Base-by-base conservation (phyloP, 1,140 invertebrate genomes). In the Archegozetes longisetosus region DNA sequence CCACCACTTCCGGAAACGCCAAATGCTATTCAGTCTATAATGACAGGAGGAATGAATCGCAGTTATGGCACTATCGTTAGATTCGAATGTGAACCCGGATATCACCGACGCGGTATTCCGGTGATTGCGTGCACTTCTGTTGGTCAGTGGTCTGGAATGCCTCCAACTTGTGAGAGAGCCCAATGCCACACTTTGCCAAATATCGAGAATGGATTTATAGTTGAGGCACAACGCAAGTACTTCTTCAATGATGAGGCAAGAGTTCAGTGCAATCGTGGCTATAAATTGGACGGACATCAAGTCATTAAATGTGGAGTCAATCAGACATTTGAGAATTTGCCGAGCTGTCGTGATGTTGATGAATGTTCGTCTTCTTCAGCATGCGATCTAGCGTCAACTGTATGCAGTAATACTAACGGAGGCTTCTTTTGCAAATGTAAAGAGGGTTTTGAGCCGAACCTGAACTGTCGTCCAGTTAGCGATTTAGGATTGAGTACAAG, bases 51-150 rank as follows among this genome's bases (percentile, higher is more conserved):
- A 2, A 85, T 88, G 24, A 91, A 90, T 40, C 78, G 88, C 62
- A 92, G 87, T 69, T 96, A 94, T 68, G 92, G 92, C 60, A 95
- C 91, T 0, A 92, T 97, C 67, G 84, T 95, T 4, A 76, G 89
- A 57, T 96, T 90, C 71, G 85, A 92, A 71, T 98, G 94, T 70
- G 86, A 92, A 66, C 82, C 88, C 9, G 94, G 94, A 0, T 97
- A 93, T 69, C 80, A 86, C 32, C 77, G 90, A 64, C 82, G 78
- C 61, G 92, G 92, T 28, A 82, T 86, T 51, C 88, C 88, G 27
- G 88, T 90, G 2, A 81, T 97, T 46, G 78, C 93, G 20, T 98
- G 94, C 71, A 91, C 89, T 84, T 88, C 87, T 66, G 91, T 95
- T 70, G 93, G 93, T 25, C 90, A 88, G 6, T 98, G 94, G 94